These are phyloP conservation scores for Drosophila anceps DNA, from an alignment of 2,888 invertebrate species.

Conservation along the genomic window DNA sequence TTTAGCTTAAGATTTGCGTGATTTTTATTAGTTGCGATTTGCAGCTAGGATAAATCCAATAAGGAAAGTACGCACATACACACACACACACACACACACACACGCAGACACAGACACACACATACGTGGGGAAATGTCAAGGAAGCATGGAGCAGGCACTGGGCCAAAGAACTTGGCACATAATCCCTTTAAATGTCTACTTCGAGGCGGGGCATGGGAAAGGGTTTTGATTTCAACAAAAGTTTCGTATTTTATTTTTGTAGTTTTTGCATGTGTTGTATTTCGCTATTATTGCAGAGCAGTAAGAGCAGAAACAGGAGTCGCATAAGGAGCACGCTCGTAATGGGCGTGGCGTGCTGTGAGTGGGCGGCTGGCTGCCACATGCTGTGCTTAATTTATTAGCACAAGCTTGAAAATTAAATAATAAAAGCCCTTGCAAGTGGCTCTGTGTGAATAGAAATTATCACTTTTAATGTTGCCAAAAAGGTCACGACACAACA, in stretches of 20 bases:
- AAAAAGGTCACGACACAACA: conserved; percentile 72
- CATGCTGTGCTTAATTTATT: conserved; percentile 75
- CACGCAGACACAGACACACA: too few relatives aligned
- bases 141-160: conserved; percentile 52
- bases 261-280: conserved; percentile 65
- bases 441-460: conserved; percentile 69
- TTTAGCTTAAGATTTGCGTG: conserved; percentile 66
- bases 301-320: conserved; percentile 3
- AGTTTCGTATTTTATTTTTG: conserved; percentile 42
- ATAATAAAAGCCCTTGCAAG: conserved; percentile 78
- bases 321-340: conserved; percentile 6
- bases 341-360: conserved; percentile 40
- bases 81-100: neutral
- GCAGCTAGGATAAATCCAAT: conserved; percentile 62
- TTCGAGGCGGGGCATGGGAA: neutral
- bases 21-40: conserved; percentile 75
- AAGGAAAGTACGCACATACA: conserved; percentile 24
- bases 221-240: conserved; percentile 55
- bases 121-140: conserved; percentile 10
- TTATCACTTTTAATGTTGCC: conserved; percentile 79
- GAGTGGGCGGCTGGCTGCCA: conserved; percentile 48
- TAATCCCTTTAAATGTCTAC: conserved; percentile 63
- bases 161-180: conserved; percentile 66
- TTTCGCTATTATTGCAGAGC: conserved; percentile 44
- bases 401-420: conserved; percentile 71